Evolutionary conservation across 2,888 invertebrate genomes (phyloP).

Genomic region (Cantharis lateralis): DNA sequence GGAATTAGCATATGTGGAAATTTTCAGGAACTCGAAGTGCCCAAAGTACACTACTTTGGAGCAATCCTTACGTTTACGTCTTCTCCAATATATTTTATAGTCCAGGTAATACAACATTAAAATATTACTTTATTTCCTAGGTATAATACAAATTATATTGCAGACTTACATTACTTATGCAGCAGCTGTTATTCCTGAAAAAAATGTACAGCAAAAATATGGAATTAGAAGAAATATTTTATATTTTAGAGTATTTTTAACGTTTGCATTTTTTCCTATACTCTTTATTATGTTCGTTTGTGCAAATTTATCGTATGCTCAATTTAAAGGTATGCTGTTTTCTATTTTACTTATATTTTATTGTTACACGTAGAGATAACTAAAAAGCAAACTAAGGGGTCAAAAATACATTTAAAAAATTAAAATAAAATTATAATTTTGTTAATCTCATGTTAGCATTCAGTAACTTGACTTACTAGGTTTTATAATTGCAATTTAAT

Average conservation of each 20-base stretch:
- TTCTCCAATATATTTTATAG: neutral
- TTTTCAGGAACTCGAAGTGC: neutral
- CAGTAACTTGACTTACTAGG: too few species aligned
- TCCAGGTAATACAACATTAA: neutral
- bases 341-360: too few species aligned
- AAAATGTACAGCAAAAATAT: neutral
- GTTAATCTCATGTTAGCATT: too few species aligned
- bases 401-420: too few species aligned
- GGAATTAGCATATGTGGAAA: neutral
- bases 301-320: neutral
- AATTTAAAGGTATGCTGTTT: neutral
- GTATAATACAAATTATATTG: neutral
- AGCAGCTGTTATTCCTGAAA: neutral
- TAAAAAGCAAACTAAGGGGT: too few species aligned
- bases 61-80: neutral
- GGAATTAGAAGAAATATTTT: neutral
- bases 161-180: neutral
- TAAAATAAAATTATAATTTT: too few species aligned
- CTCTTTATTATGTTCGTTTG: neutral
- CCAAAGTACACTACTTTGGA: neutral
- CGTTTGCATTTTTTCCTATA: neutral
- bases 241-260: neutral
- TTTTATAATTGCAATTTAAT: too few species aligned
- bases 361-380: too few species aligned
- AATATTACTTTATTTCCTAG: neutral